A percentile compares a stretch with the other conserved stretches of the same genome.
phyloP scores from a whole-genome alignment of 2,113 vertebrate species.

The Passer montanus region DNA sequence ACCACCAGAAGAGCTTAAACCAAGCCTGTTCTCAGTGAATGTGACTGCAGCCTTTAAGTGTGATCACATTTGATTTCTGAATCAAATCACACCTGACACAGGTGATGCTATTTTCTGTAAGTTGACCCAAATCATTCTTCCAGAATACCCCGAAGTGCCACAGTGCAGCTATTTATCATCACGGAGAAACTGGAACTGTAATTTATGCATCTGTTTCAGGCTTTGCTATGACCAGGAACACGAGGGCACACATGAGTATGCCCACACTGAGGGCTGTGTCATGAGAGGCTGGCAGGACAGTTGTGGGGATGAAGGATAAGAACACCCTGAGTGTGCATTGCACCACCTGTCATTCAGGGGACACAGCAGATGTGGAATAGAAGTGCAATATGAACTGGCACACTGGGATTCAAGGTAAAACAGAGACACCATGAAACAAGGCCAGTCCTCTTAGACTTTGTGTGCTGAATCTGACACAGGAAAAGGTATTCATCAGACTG shows the following conservation, averaged over 20 bases:
- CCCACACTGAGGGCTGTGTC: not conserved
- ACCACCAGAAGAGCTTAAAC: not conserved
- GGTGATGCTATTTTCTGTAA: not conserved
- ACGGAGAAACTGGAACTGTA: not conserved
- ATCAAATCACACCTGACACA: not conserved
- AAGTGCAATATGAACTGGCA: not conserved
- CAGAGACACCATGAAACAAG: not conserved
- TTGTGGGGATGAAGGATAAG: fast-evolving
- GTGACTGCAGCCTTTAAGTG: not conserved
- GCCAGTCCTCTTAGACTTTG: not conserved
- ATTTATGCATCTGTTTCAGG: not conserved
- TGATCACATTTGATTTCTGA: not conserved
- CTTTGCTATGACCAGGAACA: not conserved
- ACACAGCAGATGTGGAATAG: not conserved
- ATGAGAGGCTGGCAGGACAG: not conserved
- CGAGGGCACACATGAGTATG: not conserved
- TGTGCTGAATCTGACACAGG: not conserved
- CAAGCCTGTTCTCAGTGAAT: not conserved
- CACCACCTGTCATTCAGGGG: fast-evolving
- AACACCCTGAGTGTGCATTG: not conserved
- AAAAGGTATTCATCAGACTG: not conserved
- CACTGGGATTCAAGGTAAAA: not conserved
- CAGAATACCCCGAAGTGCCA: not conserved
- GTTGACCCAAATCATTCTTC: not conserved
- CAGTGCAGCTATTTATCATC: not conserved